Base-by-base conservation (phyloP, 2,888 invertebrate species). In the Falcaria lacertinaria region DNA sequence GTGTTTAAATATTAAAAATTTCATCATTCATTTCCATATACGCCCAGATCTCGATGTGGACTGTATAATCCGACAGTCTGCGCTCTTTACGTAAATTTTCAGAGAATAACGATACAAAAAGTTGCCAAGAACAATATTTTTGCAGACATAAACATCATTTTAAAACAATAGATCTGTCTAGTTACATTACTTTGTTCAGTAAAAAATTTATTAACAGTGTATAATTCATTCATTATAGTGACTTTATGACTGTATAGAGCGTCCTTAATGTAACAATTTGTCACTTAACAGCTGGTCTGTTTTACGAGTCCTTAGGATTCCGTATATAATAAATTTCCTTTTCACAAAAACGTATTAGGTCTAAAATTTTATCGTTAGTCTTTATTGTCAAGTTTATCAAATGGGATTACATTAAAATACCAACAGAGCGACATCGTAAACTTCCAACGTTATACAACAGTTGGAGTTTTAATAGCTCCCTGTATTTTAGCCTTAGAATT, bases 261-360 rank as follows among this genome's bases (percentile, higher is more conserved):
- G 69, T 61, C 72, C n/a, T 67, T 74, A 75, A 76, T 69, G 70
- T 71, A 54, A 70, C 74, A 61, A 79, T 79, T 82, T 82, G 78
- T 82, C 80, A 83, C 78, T 74, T 75, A 77, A 82, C 75, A 70
- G 64, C 65, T 67, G 69, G 70, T 73, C 66, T 74, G 72, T 73
- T 79, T 82, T 77, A 82, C 73, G 77, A 80, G 60, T 59, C 53
- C 56, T 62, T 67, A 64, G 63, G 68, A 64, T 62, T 63, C 53
- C 51, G 50, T 54, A 44, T 43, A 57, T 71, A 70, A 77, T 79
- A 80, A 79, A 80, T 80, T 74, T 61, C 66, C 60, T 69, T 73
- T 76, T 64, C 63, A 75, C 68, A 76, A 78, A 79, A 76, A 77
- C 69, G 68, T 71, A 77, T 76, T 77, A 75, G 71, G 64, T 70